Percentiles rank a stretch among this genome's conserved stretches.
Evolutionary conservation across 2,888 invertebrate genomes (phyloP).

Genomic region (Lepidochrysops patricia): DNA sequence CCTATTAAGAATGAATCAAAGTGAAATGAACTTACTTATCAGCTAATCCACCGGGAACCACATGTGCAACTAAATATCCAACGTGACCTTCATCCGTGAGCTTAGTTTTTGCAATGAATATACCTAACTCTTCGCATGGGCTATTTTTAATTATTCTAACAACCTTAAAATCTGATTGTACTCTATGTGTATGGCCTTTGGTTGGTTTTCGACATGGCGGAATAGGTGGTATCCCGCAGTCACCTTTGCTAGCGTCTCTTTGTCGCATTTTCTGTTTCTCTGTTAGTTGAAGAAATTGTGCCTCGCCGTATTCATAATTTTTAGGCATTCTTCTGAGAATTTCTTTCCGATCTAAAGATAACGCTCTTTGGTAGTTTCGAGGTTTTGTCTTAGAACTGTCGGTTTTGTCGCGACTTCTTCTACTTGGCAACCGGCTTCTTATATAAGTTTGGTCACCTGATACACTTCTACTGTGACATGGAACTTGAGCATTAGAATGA

Average conservation of each 20-base stretch:
- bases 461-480: conserved; percentile 63
- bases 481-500: conserved; percentile 48
- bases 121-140: conserved; percentile 79
- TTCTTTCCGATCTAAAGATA: conserved; percentile 72
- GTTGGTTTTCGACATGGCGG: conserved; percentile 59
- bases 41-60: conserved; percentile 80
- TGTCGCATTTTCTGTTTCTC: conserved; percentile 69
- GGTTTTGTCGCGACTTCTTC: conserved; percentile 56
- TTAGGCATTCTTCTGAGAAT: conserved; percentile 67
- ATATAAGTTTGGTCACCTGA: conserved; percentile 65
- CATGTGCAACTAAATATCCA: conserved; percentile 82
- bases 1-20: conserved; percentile 10
- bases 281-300: conserved; percentile 60
- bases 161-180: conserved; percentile 54
- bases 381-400: conserved; percentile 47
- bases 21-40: conserved; percentile 69
- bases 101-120: conserved; percentile 80
- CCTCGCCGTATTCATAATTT: conserved; percentile 53
- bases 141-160: conserved; percentile 74
- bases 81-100: conserved; percentile 74
- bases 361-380: conserved; percentile 65
- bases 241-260: conserved; percentile 48
- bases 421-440: conserved; percentile 51
- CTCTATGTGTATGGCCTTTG: conserved; percentile 42
- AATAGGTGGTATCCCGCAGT: conserved; percentile 67